A percentile compares a stretch with the other conserved stretches of the same genome.
Conservation (phyloP, 2,797 vertebrate genomes). For the Xenopus petersii region DNA sequence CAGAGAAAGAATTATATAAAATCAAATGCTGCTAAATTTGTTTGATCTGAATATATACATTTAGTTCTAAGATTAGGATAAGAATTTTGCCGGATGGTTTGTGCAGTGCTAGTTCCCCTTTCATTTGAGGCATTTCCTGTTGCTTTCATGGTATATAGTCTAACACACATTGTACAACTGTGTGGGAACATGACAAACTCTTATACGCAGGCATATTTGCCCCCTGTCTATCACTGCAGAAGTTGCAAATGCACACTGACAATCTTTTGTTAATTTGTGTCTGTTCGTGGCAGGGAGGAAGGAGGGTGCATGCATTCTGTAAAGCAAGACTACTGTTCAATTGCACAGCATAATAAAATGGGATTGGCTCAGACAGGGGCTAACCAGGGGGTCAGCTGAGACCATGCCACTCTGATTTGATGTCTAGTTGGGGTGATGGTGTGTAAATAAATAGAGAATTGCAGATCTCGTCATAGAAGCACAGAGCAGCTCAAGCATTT, state of each 20-base stretch:
- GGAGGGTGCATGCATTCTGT: slow-evolving; percentile 60
- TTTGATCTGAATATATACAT: too few relatives aligned
- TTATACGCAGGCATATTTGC: slow-evolving; percentile 58
- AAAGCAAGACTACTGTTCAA: slow-evolving; percentile 65
- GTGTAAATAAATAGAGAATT: slow-evolving; percentile 92
- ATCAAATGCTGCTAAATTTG: too few relatives aligned
- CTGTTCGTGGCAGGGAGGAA: slow-evolving; percentile 61
- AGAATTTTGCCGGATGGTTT: background rate
- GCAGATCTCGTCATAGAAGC: slow-evolving; percentile 80
- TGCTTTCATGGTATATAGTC: background rate
- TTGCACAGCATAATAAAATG: slow-evolving; percentile 73
- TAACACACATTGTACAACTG: slow-evolving; percentile 47
- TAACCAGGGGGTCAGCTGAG: slow-evolving; percentile 80
- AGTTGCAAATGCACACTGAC: slow-evolving; percentile 69
- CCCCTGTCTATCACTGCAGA: slow-evolving; percentile 61
- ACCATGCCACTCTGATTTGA: slow-evolving; percentile 78
- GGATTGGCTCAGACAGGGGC: slow-evolving; percentile 88
- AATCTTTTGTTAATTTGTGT: slow-evolving; percentile 70
- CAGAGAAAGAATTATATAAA: background rate
- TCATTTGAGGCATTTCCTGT: background rate
- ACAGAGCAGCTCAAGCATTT: slow-evolving; percentile 83
- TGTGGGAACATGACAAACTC: slow-evolving; percentile 49
- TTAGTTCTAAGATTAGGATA: background rate
- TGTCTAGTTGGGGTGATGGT: slow-evolving; percentile 86
- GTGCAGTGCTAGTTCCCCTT: background rate